Evolutionary conservation across 2,113 vertebrate genomes (phyloP).

Genomic region (Syngnathus typhle): DNA sequence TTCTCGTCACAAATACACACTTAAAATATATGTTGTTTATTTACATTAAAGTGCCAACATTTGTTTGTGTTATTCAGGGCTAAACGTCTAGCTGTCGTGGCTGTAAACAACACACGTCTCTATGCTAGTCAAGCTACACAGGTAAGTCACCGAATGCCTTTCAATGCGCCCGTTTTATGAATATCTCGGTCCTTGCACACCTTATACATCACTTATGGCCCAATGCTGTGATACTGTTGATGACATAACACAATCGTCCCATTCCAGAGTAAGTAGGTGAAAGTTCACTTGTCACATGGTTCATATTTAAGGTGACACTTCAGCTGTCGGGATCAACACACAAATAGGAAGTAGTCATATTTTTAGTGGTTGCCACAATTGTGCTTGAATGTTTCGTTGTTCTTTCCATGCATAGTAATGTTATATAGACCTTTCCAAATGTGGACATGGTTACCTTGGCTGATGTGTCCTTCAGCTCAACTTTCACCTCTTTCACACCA

Average conservation of each 20-base stretch:
- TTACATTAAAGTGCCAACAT: background rate
- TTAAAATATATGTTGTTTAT: background rate
- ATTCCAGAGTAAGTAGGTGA: slow-evolving; percentile 52
- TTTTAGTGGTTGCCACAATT: background rate
- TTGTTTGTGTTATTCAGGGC: slow-evolving; percentile 34
- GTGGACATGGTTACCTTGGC: background rate
- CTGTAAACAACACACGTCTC: slow-evolving; percentile 44
- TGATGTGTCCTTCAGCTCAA: background rate
- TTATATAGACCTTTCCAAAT: background rate
- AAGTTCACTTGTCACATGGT: slow-evolving; percentile 65
- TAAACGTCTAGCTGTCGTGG: slow-evolving; percentile 35
- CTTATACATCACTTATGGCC: background rate
- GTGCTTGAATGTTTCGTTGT: background rate
- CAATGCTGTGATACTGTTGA: rapidly evolving
- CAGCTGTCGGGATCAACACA: background rate
- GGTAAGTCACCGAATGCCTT: slow-evolving; percentile 34
- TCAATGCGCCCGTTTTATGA: too few species aligned
- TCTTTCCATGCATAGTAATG: background rate
- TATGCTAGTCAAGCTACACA: slow-evolving; percentile 65
- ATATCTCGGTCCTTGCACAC: background rate
- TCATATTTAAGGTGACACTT: slow-evolving; percentile 37
- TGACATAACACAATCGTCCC: slow-evolving; percentile 11
- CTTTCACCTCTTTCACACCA: background rate
- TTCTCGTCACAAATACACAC: too few species aligned
- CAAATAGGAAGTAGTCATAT: background rate